Evolutionary conservation across 2,888 invertebrate genomes (phyloP), one percentile per base, ranked within the genome.

Genomic region (Rotaria macrura): DNA sequence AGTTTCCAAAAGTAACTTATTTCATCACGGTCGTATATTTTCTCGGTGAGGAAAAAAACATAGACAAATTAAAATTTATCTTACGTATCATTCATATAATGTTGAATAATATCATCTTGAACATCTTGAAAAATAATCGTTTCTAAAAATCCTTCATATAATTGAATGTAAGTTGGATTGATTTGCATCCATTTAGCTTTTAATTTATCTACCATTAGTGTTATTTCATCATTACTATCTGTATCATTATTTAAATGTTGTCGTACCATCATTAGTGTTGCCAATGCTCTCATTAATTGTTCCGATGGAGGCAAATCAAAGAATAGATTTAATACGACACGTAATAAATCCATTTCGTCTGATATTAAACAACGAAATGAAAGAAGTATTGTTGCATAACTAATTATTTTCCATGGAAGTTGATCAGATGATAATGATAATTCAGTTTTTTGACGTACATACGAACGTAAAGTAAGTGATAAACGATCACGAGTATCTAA

Each of bases 401-500:
- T 40, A 17, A 79, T 79, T 12, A 79, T 79, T 79, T 79, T 43
- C 79, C 79, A 79, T 43, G 79, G 25, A 43, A 79, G n/a, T 79
- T 79, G 14, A 43, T 79, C 79, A 12, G 40, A 43, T 43, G 43
- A 2, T 14, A 9, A 2, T 10, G 6, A 43, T 12, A 25, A 43
- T 43, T 79, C 79, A 2, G 43, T 79, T 79, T 79, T 79, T 5
- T 79, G 1, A 25, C 43, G 79, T 43, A 79, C n/a, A n/a, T 79
- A 79, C 5, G 14, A 43, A 25, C 79, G 23, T 43, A 79, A n/a
- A 6, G 79, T n/a, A 20, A 79, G 38, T 79, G 79, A 79, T 79
- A 79, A 79, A 79, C 79, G 79, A 79, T 79, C 79, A n/a, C 79
- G 79, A 10, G 43, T 79, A 79, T 79, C 79, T 43, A 79, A 43